Base-by-base conservation (phyloP, 2,113 vertebrate genomes). In the Megaceryle maxima region DNA sequence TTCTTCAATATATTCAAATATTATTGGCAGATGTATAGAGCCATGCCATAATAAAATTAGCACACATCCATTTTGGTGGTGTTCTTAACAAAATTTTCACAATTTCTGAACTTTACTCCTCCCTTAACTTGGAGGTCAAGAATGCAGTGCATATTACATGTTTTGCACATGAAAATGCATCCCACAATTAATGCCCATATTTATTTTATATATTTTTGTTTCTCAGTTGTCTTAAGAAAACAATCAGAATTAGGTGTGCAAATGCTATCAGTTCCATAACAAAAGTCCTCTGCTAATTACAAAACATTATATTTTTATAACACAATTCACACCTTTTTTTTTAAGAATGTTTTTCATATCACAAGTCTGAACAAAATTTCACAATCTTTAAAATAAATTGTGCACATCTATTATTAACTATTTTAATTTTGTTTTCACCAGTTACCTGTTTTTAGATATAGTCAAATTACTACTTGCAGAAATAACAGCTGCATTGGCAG, bases 361-460 rank as follows among this genome's bases (percentile, higher is more conserved):
- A 1, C 44, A 56, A 70, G 24, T 43, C 64, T 77, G 66, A 87
- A 91, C 11, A 90, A 59, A 55, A 88, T 43, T 81, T 62, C 53
- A 80, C 73, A 91, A 10, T 33, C 31, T 83, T 83, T 24, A 78
- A 81, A 77, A 85, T n/a, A 63, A 91, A 78, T 92, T 25, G 11
- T 68, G 18, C 24, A 64, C 22, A 79, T 51, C 59, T 77, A 63
- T 60, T 94, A 77, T 73, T 88, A 86, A 79, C 48, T 66, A 92
- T 88, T 90, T 82, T 50, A 68, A 87, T 88, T 82, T 60, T 69
- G 37, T 22, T 72, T 94, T 94, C 21, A 5, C 4, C 79, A 82
- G 64, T 97, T 98, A 98, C 98, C 98, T 98, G 87, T 95, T 97
- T 67, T 96, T 97, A 72, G 91, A 96, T 73, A 98, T 16, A 83